Evolutionary conservation across 2,113 vertebrate genomes (phyloP), one percentile per base, ranked within the genome.

Genomic region (Sinocyclocheilus grahami): DNA sequence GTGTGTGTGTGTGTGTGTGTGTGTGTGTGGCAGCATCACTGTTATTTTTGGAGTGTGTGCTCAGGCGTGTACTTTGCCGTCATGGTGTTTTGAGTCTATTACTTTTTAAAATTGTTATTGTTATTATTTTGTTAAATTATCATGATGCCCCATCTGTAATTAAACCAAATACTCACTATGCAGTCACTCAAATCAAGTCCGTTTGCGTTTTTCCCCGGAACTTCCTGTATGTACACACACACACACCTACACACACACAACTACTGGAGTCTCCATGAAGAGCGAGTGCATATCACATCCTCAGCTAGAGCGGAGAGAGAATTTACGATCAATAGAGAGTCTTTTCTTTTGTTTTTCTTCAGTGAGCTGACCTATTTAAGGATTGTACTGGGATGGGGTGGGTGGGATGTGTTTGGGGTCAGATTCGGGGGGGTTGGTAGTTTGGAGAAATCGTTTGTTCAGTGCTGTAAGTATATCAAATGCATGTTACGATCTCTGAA

Each of bases 111-210:
- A 65, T 46, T 62, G 5, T 22, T 63, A 3, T 67, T 63, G 75
- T 77, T 77, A 14, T 79, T 51, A 9, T 24, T 42, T 51, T 82
- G 16, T 82, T 65, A 65, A 82, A 13, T 51, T 13, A 24, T 81
- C 39, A 18, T 81, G 22, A 82, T 48, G 79, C 62, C 84, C 89
- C 92, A 94, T 94, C 88, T 95, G 93, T 95, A 95, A 93, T 89
- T 95, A 93, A 93, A 95, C 16, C 94, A 95, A 95, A 95, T 94
- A 95, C 92, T 91, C 92, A 94, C 94, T 95, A 95, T 95, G 94
- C 95, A 95, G 93, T 93, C 93, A 89, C 92, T 94, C 89, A 92
- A 89, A 91, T 89, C 91, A 88, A 89, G 88, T 92, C 90, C 82
- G 91, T 92, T 92, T 90, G 90, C 90, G 16, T 33, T 18, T 91